These are phyloP conservation scores for Aphyosemion australe DNA, from an alignment of 2,113 vertebrate species.

Conservation along the genomic window DNA sequence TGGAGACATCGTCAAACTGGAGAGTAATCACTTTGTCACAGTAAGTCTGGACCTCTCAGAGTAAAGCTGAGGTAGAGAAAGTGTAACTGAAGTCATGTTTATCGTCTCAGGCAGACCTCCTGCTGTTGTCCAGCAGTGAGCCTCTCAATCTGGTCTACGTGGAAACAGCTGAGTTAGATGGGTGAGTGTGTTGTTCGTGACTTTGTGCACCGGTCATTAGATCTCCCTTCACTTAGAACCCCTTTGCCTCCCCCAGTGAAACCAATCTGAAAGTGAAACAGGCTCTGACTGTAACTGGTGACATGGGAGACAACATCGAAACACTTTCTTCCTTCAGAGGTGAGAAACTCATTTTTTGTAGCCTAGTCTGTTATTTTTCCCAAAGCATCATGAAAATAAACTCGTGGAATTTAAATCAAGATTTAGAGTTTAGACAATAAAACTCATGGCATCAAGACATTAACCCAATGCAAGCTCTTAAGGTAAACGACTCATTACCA, in stretches of 20 bases:
- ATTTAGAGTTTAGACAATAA: too few species aligned
- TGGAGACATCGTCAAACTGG: constrained; percentile 92
- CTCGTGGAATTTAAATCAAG: too few species aligned
- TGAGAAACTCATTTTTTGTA: constrained; percentile 55
- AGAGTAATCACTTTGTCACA: constrained; percentile 90
- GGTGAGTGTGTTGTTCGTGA: constrained; percentile 73
- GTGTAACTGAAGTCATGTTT: neutral
- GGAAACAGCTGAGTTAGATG: constrained; percentile 93
- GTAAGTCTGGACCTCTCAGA: constrained; percentile 72
- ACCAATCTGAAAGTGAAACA: constrained; percentile 98
- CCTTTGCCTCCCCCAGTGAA: constrained; percentile 80
- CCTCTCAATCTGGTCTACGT: constrained; percentile 89
- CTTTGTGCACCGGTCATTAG: neutral
- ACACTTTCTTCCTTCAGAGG: constrained; percentile 85
- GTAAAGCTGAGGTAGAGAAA: neutral
- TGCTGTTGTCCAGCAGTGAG: constrained; percentile 94
- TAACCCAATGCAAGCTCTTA: too few species aligned
- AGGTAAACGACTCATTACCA: too few species aligned
- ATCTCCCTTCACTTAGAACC: constrained; percentile 3
- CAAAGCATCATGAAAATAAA: neutral
- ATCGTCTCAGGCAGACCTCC: constrained; percentile 87
- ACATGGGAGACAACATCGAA: constrained; percentile 81
- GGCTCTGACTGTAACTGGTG: constrained; percentile 85
- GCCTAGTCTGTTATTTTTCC: neutral
- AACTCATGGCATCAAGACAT: too few species aligned